Conservation (phyloP, 2,888 invertebrate genomes). For the Philhelius pedissequus region DNA sequence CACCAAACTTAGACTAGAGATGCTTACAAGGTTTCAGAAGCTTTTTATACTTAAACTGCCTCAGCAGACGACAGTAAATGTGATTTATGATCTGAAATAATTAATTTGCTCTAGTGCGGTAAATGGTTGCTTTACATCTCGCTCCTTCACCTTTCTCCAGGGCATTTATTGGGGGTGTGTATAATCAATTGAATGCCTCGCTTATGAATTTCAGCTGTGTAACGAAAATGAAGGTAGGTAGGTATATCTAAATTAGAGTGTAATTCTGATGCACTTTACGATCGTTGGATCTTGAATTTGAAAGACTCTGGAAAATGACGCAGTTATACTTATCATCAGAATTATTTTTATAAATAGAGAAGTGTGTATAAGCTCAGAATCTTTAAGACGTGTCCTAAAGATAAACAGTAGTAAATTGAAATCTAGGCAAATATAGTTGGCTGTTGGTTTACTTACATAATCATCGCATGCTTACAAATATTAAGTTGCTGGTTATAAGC, state of each 20-base stretch:
- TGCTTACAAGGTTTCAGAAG: background rate
- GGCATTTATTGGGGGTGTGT: constrained; percentile 8
- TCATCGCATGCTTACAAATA: background rate
- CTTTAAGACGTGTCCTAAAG: background rate
- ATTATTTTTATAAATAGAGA: background rate
- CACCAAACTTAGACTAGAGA: constrained; percentile 1
- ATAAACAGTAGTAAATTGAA: constrained; percentile 8
- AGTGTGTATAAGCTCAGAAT: background rate
- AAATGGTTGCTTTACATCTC: too few species aligned
- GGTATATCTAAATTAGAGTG: background rate
- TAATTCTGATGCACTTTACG: background rate
- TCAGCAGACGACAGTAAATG: background rate
- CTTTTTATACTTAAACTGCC: constrained; percentile 42
- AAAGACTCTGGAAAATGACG: background rate
- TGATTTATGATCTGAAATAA: constrained; percentile 44
- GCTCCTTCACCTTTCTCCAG: background rate
- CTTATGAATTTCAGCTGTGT: background rate
- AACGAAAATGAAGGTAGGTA: too few species aligned
- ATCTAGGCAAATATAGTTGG: constrained; percentile 26
- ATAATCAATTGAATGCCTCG: constrained; percentile 31
- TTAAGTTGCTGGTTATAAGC: background rate
- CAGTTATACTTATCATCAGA: background rate
- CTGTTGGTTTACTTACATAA: background rate
- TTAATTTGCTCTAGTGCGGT: constrained; percentile 28
- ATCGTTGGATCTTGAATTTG: background rate